Evolutionary conservation across 2,113 vertebrate species (phyloP).

Genomic region (Spermophilus dauricus): DNA sequence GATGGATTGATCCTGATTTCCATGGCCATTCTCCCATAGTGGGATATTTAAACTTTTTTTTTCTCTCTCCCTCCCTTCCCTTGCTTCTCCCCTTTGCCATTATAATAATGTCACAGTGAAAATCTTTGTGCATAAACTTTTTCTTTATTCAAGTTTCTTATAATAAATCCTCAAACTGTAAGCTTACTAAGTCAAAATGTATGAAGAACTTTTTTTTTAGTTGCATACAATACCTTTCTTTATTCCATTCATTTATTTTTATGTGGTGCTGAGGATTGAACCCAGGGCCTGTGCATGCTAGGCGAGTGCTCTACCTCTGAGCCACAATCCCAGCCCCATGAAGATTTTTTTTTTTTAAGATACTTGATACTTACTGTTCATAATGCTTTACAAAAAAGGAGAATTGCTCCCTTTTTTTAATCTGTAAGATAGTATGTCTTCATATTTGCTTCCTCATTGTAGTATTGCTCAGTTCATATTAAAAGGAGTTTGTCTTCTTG

Average conservation of each 20-base stretch:
- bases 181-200: conserved; percentile 28
- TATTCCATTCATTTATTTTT: too few relatives aligned
- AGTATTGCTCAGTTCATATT: not conserved
- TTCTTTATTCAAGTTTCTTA: conserved; percentile 40
- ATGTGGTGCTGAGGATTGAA: too few relatives aligned
- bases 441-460: not conserved
- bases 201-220: not conserved
- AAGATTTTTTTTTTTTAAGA: conserved; percentile 27
- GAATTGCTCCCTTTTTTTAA: conserved; percentile 42
- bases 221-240: too few relatives aligned
- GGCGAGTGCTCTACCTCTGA: too few relatives aligned
- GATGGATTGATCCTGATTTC: not conserved
- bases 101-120: conserved; percentile 6
- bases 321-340: too few relatives aligned
- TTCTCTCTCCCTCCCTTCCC: not conserved
- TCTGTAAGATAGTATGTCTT: not conserved
- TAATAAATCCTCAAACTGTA: conserved; percentile 57
- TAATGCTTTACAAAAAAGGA: not conserved
- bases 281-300: too few relatives aligned
- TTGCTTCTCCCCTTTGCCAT: not conserved
- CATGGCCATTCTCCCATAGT: not conserved
- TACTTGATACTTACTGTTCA: conserved; percentile 1
- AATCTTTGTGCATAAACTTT: conserved; percentile 6
- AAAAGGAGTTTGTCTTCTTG: conserved; percentile 26
- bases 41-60: not conserved